Conservation (phyloP, 2,797 vertebrate species). For the Pangasius macronema region DNA sequence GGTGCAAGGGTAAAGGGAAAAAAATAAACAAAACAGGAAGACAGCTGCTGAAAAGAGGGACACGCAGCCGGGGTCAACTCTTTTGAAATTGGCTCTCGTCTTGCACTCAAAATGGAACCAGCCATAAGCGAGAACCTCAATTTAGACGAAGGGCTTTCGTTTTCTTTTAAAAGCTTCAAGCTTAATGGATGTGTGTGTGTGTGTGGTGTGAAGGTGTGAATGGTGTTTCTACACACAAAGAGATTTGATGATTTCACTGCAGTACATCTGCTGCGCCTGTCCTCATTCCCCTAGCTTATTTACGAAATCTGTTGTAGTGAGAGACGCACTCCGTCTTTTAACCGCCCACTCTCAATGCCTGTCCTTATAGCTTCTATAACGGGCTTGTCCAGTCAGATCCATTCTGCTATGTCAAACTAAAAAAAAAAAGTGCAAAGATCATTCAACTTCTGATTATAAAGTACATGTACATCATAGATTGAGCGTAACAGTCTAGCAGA, state of each 20-base stretch:
- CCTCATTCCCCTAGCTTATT: conserved; percentile 13
- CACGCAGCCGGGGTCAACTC: conserved; percentile 6
- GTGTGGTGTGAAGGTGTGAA: conserved; percentile 8
- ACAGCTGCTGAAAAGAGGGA: not conserved
- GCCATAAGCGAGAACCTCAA: conserved; percentile 12
- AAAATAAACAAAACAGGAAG: not conserved
- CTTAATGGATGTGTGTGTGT: conserved; percentile 41
- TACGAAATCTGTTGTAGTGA: not conserved
- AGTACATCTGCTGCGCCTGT: not conserved
- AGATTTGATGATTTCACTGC: not conserved
- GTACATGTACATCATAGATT: not conserved
- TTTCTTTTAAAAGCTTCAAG: conserved; percentile 24
- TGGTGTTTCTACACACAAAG: conserved; percentile 3
- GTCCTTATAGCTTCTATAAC: not conserved
- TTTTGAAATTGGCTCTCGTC: conserved; percentile 21
- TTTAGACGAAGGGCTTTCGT: conserved; percentile 25
- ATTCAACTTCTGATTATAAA: not conserved
- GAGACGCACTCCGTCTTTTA: not conserved
- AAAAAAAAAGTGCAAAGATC: not conserved
- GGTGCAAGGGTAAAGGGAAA: not conserved
- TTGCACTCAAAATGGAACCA: conserved; percentile 1
- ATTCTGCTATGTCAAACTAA: not conserved
- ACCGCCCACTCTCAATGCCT: not conserved
- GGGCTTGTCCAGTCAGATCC: not conserved
- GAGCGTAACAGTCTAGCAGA: not conserved